Conservation (phyloP, 2,797 vertebrate genomes). For the Nothura maculosa region DNA sequence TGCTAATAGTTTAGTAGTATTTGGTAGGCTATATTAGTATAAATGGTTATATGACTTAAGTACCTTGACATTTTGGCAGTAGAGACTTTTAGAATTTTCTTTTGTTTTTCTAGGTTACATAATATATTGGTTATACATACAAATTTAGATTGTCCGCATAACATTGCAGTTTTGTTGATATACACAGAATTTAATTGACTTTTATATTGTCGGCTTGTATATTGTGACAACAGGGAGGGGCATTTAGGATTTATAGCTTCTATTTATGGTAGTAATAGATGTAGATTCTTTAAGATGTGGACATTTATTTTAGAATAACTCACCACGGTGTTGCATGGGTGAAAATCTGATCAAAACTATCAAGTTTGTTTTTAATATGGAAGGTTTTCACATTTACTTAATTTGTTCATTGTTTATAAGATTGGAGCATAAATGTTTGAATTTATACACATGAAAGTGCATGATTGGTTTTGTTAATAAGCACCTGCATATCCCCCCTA, state of each 20-base stretch:
- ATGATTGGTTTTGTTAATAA: neutral
- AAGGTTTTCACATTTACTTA: neutral
- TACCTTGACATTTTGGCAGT: too few species aligned
- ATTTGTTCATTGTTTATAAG: neutral
- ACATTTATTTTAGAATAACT: neutral
- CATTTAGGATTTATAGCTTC: neutral
- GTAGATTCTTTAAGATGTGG: neutral
- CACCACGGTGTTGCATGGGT: rapidly evolving
- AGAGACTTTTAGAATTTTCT: neutral
- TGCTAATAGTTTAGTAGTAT: too few species aligned
- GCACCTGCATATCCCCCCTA: neutral
- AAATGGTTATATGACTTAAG: too few species aligned
- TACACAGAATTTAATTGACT: neutral
- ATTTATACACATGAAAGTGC: rapidly evolving
- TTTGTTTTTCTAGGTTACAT: neutral
- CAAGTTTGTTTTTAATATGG: neutral
- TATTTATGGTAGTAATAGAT: neutral
- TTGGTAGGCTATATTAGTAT: too few species aligned
- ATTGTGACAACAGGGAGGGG: neutral
- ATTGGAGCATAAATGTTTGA: neutral
- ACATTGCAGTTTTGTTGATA: neutral
- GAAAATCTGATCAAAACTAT: neutral
- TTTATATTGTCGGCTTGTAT: neutral
- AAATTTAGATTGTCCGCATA: neutral
- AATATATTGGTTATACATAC: neutral